Conservation (phyloP, 2,113 vertebrate genomes). For the Geococcyx californianus region DNA sequence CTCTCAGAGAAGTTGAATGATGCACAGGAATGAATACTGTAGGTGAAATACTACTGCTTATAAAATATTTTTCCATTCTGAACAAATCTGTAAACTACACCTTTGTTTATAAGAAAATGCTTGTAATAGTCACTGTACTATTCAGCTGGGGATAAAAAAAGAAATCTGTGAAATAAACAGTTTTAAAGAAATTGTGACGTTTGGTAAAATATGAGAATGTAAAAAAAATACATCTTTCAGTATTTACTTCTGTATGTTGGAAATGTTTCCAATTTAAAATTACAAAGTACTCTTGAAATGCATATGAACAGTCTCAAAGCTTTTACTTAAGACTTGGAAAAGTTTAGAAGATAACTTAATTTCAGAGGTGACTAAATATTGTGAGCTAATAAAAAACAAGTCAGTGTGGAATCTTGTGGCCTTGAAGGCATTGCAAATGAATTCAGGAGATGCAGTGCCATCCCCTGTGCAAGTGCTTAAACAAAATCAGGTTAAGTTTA, state of each 20-base stretch:
- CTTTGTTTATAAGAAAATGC: constrained; percentile 67
- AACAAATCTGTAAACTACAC: constrained; percentile 71
- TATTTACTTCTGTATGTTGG: neutral
- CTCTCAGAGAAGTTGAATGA: neutral
- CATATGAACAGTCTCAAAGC: neutral
- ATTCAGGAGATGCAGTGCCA: neutral
- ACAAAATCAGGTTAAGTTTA: neutral
- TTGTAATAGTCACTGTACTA: constrained; percentile 68
- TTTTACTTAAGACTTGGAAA: neutral
- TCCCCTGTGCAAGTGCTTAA: fast-evolving
- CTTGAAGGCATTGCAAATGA: neutral
- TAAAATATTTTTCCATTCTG: constrained; percentile 71
- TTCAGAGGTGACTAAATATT: neutral
- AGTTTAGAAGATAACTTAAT: neutral
- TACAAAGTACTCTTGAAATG: neutral
- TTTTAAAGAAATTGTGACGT: constrained; percentile 60
- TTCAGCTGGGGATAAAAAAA: constrained; percentile 56
- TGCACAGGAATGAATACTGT: neutral
- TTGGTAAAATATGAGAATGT: neutral
- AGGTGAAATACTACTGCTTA: constrained; percentile 46
- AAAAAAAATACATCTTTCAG: neutral
- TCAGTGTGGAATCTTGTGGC: fast-evolving
- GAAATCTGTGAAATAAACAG: constrained; percentile 74
- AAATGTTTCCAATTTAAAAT: neutral
- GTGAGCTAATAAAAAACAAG: neutral